A percentile compares a stretch with the other conserved stretches of the same genome.
Conservation (phyloP, 2,888 invertebrate genomes). For the Melieria crassipennis region DNA sequence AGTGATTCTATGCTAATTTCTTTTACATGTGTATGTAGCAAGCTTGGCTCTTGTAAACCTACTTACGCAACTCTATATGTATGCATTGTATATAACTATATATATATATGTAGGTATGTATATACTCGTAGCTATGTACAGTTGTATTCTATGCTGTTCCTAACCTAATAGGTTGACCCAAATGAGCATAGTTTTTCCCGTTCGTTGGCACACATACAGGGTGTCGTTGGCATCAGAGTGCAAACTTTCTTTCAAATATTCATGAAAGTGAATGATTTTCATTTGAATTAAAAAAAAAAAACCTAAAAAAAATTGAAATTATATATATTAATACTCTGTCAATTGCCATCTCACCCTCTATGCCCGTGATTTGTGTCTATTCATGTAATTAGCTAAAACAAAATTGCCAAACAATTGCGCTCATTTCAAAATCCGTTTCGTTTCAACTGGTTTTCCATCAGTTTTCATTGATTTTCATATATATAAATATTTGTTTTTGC, state of each 20-base stretch:
- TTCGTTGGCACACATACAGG: neutral
- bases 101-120: conserved; percentile 5
- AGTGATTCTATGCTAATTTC: no score
- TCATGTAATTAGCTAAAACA: no score
- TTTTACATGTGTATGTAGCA: conserved; percentile 4
- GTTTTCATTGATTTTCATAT: neutral
- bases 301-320: no score
- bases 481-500: neutral
- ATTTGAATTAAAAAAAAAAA: no score
- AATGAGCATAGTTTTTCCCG: neutral
- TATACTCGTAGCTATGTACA: neutral
- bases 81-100: conserved; percentile 5
- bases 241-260: no score
- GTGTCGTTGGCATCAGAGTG: neutral
- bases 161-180: neutral
- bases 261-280: no score
- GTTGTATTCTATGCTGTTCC: neutral
- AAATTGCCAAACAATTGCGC: no score
- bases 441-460: neutral
- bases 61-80: neutral
- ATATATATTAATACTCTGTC: no score
- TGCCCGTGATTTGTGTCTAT: no score
- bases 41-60: neutral
- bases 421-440: no score
- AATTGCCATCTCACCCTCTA: no score